Evolutionary conservation across 2,888 invertebrate species (phyloP).

Genomic region (Himalopsyche japonica): DNA sequence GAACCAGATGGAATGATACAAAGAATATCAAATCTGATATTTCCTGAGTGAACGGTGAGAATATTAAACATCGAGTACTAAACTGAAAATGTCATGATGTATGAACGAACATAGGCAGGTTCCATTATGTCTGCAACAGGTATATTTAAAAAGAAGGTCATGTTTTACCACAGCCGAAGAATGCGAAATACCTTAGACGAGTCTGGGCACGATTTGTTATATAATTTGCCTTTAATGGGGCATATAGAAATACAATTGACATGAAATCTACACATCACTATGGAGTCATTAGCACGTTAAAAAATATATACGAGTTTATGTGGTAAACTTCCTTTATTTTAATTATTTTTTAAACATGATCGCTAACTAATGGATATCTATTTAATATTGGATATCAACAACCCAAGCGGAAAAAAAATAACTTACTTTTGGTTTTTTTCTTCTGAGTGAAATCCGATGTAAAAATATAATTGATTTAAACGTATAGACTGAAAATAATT

Average conservation of each 20-base stretch:
- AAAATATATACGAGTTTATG: too few relatives aligned
- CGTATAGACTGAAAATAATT: too few relatives aligned
- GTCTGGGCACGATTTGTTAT: constrained; percentile 24
- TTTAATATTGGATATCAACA: too few relatives aligned
- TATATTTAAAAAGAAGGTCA: constrained; percentile 29
- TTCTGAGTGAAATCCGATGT: too few relatives aligned
- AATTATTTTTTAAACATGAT: too few relatives aligned
- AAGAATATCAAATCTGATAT: constrained; percentile 1
- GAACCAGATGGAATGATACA: constrained; percentile 4
- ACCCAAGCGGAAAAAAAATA: too few relatives aligned
- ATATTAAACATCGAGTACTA: background rate
- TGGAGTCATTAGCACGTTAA: too few relatives aligned
- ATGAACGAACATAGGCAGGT: constrained; percentile 17
- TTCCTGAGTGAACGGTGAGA: constrained; percentile 19
- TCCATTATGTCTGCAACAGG: constrained; percentile 24
- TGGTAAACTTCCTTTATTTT: too few relatives aligned
- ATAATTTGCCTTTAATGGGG: background rate
- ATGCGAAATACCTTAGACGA: constrained; percentile 5
- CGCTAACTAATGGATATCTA: too few relatives aligned
- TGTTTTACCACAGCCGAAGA: constrained; percentile 17
- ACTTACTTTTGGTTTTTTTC: too few relatives aligned
- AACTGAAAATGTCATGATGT: constrained; percentile 27
- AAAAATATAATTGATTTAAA: too few relatives aligned
- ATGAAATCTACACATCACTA: background rate
- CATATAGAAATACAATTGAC: background rate